A percentile compares a stretch with the other conserved stretches of the same genome.
phyloP scores from a whole-genome alignment of 2,888 invertebrate species.

The Thecophora atra region DNA sequence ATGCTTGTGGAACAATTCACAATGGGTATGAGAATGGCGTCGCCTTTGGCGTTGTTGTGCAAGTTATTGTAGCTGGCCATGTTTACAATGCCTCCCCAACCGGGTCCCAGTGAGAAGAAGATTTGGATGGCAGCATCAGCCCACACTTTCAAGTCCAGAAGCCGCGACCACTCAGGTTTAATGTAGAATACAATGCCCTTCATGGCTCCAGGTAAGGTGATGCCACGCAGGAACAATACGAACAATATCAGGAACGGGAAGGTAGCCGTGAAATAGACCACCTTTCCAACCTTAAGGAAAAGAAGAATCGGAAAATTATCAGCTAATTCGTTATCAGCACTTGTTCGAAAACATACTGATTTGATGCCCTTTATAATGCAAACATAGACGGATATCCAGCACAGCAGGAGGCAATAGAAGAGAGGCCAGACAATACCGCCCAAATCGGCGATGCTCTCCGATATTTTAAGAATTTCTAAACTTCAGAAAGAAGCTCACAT shows the following conservation, averaged over 20 bases:
- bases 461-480: conserved; percentile 80
- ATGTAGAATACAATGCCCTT: conserved; percentile 81
- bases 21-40: conserved; percentile 76
- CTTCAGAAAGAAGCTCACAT: conserved; percentile 68
- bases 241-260: conserved; percentile 82
- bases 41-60: conserved; percentile 73
- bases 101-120: conserved; percentile 89
- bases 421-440: conserved; percentile 85
- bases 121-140: conserved; percentile 93
- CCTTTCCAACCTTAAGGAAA: conserved; percentile 61
- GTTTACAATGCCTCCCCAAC: conserved; percentile 85
- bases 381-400: conserved; percentile 84
- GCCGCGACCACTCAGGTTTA: conserved; percentile 79
- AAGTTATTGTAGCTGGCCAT: conserved; percentile 87
- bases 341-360: conserved; percentile 66
- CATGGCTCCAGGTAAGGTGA: conserved; percentile 82
- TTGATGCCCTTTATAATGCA: conserved; percentile 89
- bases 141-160: conserved; percentile 85
- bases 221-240: conserved; percentile 77
- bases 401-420: conserved; percentile 76
- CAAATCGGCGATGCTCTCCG: conserved; percentile 76
- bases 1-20: conserved; percentile 80
- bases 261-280: conserved; percentile 86
- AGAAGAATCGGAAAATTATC: neutral
- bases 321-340: neutral